Evolutionary conservation across 2,888 invertebrate genomes (phyloP).

Genomic region (Xylota segnis): DNA sequence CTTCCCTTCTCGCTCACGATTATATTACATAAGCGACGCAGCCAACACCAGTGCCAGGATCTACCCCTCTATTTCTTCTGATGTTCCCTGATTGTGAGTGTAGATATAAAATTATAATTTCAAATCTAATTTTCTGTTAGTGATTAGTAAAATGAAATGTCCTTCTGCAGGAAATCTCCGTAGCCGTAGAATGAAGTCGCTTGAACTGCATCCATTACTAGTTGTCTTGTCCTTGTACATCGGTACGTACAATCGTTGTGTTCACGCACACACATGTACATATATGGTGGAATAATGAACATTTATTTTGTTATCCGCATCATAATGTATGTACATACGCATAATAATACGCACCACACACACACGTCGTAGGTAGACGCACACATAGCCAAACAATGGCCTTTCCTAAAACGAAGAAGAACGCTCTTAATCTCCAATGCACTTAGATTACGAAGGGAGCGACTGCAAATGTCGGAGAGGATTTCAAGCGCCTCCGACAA

Average conservation of each 20-base stretch:
- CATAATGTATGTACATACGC: constrained; percentile 65
- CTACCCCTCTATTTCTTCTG: constrained; percentile 27
- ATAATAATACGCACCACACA: constrained; percentile 66
- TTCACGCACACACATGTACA: constrained; percentile 34
- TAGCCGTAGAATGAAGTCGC: constrained; percentile 2
- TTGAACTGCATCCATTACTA: constrained; percentile 33
- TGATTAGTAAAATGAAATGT: constrained; percentile 49
- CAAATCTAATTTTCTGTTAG: constrained; percentile 42
- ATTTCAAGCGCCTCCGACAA: constrained; percentile 26
- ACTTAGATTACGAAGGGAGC: constrained; percentile 63
- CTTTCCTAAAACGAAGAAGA: constrained; percentile 60
- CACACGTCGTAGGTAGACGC: constrained; percentile 32
- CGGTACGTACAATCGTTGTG: background rate
- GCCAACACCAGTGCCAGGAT: no score
- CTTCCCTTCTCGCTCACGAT: background rate
- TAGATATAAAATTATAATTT: constrained; percentile 28
- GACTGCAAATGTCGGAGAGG: constrained; percentile 63
- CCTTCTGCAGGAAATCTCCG: constrained; percentile 15
- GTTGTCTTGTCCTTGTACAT: constrained; percentile 33
- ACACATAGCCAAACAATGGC: constrained; percentile 45
- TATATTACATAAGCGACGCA: constrained; percentile 14
- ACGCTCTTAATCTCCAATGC: constrained; percentile 74
- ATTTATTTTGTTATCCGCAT: constrained; percentile 57
- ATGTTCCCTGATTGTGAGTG: background rate
- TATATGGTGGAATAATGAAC: constrained; percentile 66